phyloP scores from a whole-genome alignment of 2,113 vertebrate genomes.

The Podarcis muralis region DNA sequence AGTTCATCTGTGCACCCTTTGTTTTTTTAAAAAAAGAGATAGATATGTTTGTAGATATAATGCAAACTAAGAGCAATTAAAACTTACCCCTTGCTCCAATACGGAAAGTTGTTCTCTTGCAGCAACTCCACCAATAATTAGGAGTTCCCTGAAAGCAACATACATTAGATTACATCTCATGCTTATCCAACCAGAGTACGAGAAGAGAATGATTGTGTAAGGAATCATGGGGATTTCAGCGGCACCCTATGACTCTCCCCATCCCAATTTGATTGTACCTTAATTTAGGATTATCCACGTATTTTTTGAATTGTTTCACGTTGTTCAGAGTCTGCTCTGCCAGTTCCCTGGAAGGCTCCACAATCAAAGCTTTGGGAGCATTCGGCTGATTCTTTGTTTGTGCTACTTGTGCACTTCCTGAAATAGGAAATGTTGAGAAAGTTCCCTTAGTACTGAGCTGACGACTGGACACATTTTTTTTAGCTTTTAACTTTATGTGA shows the following conservation, averaged over 20 bases:
- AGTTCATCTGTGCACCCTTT: neutral
- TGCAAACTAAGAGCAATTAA: neutral
- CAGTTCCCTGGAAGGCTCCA: slow-evolving; percentile 93
- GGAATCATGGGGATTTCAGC: neutral
- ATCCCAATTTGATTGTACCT: slow-evolving; percentile 76
- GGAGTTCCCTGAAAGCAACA: slow-evolving; percentile 82
- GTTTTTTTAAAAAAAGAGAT: neutral
- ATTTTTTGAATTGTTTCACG: slow-evolving; percentile 93
- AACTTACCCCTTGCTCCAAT: slow-evolving; percentile 91
- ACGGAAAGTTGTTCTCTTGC: slow-evolving; percentile 93
- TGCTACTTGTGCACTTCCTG: slow-evolving; percentile 89
- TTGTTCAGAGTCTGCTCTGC: slow-evolving; percentile 96
- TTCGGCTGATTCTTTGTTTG: slow-evolving; percentile 86
- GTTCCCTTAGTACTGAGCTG: neutral
- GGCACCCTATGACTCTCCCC: too few relatives aligned
- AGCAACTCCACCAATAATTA: slow-evolving; percentile 96
- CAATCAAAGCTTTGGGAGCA: slow-evolving; percentile 91
- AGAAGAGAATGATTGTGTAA: neutral
- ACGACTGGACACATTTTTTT: neutral
- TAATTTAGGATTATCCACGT: slow-evolving; percentile 91
- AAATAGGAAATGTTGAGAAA: slow-evolving; percentile 17
- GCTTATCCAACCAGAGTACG: neutral
- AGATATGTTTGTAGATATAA: neutral
- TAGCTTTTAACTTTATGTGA: neutral
- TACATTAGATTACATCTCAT: neutral